phyloP scores from a whole-genome alignment of 2,888 invertebrate species.

The Spilarctia lutea region DNA sequence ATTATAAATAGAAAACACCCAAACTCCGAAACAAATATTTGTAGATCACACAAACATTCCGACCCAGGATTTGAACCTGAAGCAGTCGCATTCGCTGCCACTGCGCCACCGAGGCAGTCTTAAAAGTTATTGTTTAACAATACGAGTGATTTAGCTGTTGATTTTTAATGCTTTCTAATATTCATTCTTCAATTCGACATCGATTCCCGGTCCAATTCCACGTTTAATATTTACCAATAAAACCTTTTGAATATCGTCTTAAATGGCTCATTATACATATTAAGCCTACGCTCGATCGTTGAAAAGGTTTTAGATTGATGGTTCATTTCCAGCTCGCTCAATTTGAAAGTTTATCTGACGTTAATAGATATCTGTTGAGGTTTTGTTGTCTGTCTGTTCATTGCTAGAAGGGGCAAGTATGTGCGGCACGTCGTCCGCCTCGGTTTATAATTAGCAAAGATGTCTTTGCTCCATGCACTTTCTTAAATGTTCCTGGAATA shows the following conservation, averaged over 20 bases:
- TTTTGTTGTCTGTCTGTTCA: conserved; percentile 57
- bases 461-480: conserved; percentile 64
- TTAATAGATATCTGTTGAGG: conserved; percentile 58
- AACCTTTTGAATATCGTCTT: conserved; percentile 34
- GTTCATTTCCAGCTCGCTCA: conserved; percentile 47
- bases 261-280: conserved; percentile 44
- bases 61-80: too few relatives aligned
- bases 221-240: conserved; percentile 19
- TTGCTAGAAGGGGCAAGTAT: conserved; percentile 57
- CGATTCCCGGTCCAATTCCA: not conserved
- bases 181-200: not conserved
- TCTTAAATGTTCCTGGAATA: conserved; percentile 63
- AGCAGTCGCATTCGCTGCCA: too few relatives aligned
- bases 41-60: too few relatives aligned
- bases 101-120: too few relatives aligned
- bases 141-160: not conserved
- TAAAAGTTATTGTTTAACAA: too few relatives aligned
- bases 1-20: too few relatives aligned
- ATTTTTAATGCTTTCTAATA: not conserved
- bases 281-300: conserved; percentile 38
- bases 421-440: conserved; percentile 68
- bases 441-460: conserved; percentile 71
- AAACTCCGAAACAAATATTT: too few relatives aligned
- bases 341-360: conserved; percentile 53
- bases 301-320: conserved; percentile 52